These are phyloP conservation scores for Asarcornis scutulata DNA, from an alignment of 2,113 vertebrate genomes.

Conservation along the genomic window DNA sequence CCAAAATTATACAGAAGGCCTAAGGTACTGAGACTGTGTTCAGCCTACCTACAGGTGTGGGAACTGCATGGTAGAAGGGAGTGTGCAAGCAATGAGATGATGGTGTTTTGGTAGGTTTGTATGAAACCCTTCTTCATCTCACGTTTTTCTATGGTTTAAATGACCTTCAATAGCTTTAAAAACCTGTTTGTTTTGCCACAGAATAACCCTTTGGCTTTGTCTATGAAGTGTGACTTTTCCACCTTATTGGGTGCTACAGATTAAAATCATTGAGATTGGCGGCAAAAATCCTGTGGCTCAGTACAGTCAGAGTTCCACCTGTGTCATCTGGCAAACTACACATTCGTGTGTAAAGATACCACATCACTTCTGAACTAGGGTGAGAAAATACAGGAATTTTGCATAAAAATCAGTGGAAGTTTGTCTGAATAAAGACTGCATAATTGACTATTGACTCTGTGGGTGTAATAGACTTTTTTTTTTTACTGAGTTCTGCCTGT, in stretches of 20 bases:
- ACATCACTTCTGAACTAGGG: background rate
- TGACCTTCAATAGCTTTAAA: background rate
- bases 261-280: background rate
- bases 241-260: background rate
- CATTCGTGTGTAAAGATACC: background rate
- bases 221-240: background rate
- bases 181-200: background rate
- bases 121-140: background rate
- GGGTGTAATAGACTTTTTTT: constrained; percentile 8
- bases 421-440: constrained; percentile 38
- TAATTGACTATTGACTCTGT: constrained; percentile 44
- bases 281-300: background rate
- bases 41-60: background rate
- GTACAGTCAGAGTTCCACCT: background rate
- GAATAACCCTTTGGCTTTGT: background rate
- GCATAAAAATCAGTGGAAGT: constrained; percentile 19
- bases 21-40: background rate
- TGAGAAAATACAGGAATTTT: constrained; percentile 21
- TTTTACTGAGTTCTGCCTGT: constrained; percentile 31
- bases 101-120: background rate
- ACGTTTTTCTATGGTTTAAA: background rate
- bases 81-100: background rate
- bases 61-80: background rate
- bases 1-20: background rate
- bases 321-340: background rate